Evolutionary conservation across 92 coral and sea anemone genomes (phyloP).

Genomic region (Siderastrea siderea): DNA sequence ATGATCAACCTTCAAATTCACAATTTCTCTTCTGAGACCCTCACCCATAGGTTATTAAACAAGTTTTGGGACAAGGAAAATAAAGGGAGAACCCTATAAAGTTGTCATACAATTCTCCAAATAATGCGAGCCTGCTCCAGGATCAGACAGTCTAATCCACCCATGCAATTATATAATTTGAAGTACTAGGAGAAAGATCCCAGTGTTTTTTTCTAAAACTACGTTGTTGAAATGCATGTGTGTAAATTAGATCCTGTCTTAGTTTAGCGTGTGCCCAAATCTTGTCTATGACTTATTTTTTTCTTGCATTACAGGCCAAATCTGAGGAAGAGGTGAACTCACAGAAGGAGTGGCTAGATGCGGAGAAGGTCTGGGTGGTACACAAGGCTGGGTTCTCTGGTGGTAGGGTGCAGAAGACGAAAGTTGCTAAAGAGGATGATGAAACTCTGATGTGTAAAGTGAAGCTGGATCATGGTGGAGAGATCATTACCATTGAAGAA

Average conservation of each 20-base stretch:
- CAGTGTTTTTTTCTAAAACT: too few relatives aligned
- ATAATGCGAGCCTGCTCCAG: too few relatives aligned
- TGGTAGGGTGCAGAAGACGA: slow-evolving; percentile 89
- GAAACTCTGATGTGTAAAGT: slow-evolving; percentile 92
- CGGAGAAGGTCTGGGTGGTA: slow-evolving; percentile 98
- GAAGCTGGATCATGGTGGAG: slow-evolving; percentile 98
- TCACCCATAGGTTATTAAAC: too few relatives aligned
- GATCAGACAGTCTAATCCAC: too few relatives aligned
- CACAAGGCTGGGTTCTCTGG: slow-evolving; percentile 99
- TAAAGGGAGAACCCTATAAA: too few relatives aligned
- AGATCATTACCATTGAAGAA: slow-evolving; percentile 93
- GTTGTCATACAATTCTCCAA: too few relatives aligned
- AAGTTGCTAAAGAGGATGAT: slow-evolving; percentile 64
- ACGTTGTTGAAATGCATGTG: not conserved
- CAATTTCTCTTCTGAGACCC: too few relatives aligned
- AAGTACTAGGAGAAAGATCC: too few relatives aligned
- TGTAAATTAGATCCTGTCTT: not conserved
- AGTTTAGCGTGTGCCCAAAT: too few relatives aligned
- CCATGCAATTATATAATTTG: too few relatives aligned
- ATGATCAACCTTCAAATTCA: too few relatives aligned
- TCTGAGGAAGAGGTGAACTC: slow-evolving; percentile 96
- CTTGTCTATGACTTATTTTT: not conserved
- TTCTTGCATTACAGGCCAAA: slow-evolving; percentile 69
- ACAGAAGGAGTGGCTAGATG: slow-evolving; percentile 98
- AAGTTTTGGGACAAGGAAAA: too few relatives aligned